These are phyloP conservation scores for Antheraea yamamai DNA, from an alignment of 2,888 invertebrate genomes.

Conservation along the genomic window DNA sequence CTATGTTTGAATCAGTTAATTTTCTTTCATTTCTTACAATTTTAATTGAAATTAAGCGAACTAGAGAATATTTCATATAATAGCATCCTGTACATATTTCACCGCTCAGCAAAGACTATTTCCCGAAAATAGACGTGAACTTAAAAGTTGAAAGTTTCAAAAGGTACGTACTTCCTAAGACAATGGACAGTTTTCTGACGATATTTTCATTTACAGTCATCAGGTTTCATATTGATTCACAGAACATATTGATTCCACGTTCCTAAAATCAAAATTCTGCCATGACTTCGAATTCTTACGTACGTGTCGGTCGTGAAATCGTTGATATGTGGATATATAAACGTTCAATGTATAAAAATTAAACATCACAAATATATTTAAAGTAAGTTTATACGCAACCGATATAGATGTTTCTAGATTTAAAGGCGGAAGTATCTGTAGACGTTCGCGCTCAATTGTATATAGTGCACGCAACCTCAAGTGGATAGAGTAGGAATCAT, in stretches of 20 bases:
- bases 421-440: slow-evolving; percentile 13
- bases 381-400: neutral
- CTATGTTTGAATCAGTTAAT: neutral
- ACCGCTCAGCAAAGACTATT: neutral
- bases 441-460: neutral
- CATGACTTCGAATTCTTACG: neutral
- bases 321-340: neutral
- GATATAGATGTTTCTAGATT: slow-evolving; percentile 3
- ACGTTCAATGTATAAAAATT: too few relatives aligned
- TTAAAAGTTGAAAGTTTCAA: too few relatives aligned
- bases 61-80: neutral
- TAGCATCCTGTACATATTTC: neutral
- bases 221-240: too few relatives aligned
- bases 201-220: neutral
- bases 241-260: neutral
- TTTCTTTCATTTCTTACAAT: neutral
- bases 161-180: too few relatives aligned
- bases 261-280: neutral
- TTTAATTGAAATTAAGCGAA: neutral
- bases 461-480: slow-evolving; percentile 2
- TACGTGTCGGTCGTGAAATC: neutral
- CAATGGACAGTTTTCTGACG: too few relatives aligned
- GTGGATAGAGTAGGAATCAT: slow-evolving; percentile 2
- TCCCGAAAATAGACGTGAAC: neutral
- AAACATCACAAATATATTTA: neutral